Evolutionary conservation across 2,888 invertebrate species (phyloP).

Genomic region (Hyppa rectilinea): DNA sequence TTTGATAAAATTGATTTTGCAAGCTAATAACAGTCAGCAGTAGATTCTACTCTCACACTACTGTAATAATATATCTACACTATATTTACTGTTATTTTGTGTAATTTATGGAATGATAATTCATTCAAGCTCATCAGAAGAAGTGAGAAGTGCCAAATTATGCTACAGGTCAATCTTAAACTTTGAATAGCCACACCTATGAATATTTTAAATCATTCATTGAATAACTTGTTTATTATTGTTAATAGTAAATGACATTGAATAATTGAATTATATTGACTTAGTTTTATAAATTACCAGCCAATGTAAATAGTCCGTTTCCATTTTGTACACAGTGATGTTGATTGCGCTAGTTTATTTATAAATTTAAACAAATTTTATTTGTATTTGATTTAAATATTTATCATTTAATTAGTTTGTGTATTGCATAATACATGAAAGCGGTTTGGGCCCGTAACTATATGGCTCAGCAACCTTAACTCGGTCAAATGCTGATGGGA

Average conservation of each 20-base stretch:
- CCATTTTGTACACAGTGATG: no score
- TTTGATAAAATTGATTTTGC: no score
- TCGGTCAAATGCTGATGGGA: background rate
- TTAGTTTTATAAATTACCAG: constrained; percentile 10
- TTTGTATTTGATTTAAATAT: background rate
- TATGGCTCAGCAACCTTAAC: constrained; percentile 11
- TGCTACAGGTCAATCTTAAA: background rate
- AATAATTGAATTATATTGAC: constrained; percentile 34
- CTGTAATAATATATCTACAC: background rate
- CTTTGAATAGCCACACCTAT: background rate
- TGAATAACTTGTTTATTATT: background rate
- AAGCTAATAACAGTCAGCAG: no score
- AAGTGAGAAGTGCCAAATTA: background rate
- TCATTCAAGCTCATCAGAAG: background rate
- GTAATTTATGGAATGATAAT: no score
- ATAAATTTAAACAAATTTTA: background rate
- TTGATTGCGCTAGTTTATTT: background rate
- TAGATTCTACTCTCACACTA: background rate
- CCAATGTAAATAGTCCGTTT: no score
- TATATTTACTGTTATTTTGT: no score
- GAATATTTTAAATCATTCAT: background rate
- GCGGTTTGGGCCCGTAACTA: background rate
- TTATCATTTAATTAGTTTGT: background rate
- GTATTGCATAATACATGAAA: background rate
- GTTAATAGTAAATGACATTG: constrained; percentile 2